Base-by-base conservation (phyloP, 2,888 invertebrate species). In the Cloeon dipterum region DNA sequence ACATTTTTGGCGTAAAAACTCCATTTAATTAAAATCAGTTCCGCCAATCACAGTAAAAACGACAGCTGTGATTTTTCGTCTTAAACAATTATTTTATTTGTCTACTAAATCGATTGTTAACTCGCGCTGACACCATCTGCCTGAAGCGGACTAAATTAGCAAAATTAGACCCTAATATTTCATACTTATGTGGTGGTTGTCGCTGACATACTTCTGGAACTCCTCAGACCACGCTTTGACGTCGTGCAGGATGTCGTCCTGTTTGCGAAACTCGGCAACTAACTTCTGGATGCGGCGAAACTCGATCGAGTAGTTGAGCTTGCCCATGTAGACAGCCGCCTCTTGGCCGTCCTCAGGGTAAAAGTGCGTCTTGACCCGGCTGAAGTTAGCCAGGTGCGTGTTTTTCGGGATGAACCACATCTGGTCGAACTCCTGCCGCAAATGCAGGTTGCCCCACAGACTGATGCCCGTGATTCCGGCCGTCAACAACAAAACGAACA, bases 341-440 rank as follows among this genome's bases (percentile, higher is more conserved):
- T 64, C 61, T 45, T 66, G 49, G 10, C 71, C 81, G 39, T 65
- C 63, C 20, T 66, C 60, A 1, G 81, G 77, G 52, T 70, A 83
- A 47, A 66, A 68, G 39, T 56, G 43, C 36, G 64, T 62, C 37
- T 66, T 58, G n/a, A 60, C 56, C 29, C 57, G 48, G 3, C 71
- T 47, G 52, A 65, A 82, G 37, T 70, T 54, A 44, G 63, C 65
- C 36, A 74, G 65, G 50, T 78, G 73, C 1, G 74, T 70, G 35
- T 63, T 63, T 37, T 68, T 63, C 1, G 82, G 81, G 39, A 82
- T 62, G 49, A 82, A 81, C 81, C 81, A 81, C 38, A 62, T 63
- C 0, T 74, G 74, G 53, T 82, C 78, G 54, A 81, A 82, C 51
- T 73, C 70, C 53, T 81, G 79, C 50, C 77, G 70, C 37, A 82